Conservation (phyloP, 2,113 vertebrate species). For the Odontesthes bonariensis region DNA sequence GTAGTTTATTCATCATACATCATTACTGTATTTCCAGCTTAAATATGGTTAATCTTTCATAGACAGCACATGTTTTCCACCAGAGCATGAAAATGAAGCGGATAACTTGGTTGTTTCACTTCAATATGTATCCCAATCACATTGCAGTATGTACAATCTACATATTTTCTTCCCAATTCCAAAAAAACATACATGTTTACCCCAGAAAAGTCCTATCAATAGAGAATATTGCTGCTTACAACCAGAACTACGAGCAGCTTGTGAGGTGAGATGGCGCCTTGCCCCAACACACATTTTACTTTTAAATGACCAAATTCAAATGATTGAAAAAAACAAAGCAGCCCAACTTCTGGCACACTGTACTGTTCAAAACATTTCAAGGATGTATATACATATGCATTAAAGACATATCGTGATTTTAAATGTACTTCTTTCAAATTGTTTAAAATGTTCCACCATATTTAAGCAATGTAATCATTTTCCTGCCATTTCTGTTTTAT, state of each 20-base stretch:
- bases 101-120: neutral
- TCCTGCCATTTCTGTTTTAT: too few relatives aligned
- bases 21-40: too few relatives aligned
- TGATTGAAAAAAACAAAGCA: neutral
- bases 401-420: too few relatives aligned
- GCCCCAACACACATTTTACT: constrained; percentile 36
- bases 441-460: neutral
- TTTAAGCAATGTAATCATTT: neutral
- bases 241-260: neutral
- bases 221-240: too few relatives aligned
- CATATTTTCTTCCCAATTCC: neutral
- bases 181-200: too few relatives aligned
- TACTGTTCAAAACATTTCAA: too few relatives aligned
- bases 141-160: neutral
- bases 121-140: neutral
- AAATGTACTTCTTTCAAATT: too few relatives aligned
- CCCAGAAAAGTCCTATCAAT: neutral
- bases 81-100: too few relatives aligned
- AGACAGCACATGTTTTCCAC: neutral
- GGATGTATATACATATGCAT: too few relatives aligned
- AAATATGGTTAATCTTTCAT: too few relatives aligned
- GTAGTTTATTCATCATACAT: too few relatives aligned
- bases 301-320: constrained; percentile 39
- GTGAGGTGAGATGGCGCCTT: neutral
- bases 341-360: neutral